Conservation (phyloP, 2,113 vertebrate genomes). For the Pan troglodytes region NHGRI_mPanTro3-v2.1_pri NC_072398.2:119043501-119044000, state of each 20-base stretch:
- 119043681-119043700: conserved; percentile 9
- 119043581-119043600: neutral
- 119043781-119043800: neutral
- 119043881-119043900: neutral
- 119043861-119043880: neutral
- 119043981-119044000: neutral
- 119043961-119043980: neutral
- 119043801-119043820: neutral
- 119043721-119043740: neutral
- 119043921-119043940: neutral
- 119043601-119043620: neutral
- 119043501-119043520: fast-evolving
- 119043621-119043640: neutral
- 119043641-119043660: neutral
- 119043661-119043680: neutral
- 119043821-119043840: neutral
- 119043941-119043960: conserved; percentile 29
- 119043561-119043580: neutral
- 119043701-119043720: neutral
- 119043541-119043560: neutral
- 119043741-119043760: neutral
- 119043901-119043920: neutral
- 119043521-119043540: no score
- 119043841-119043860: neutral
- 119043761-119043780: neutral